These are phyloP conservation scores for Ramphastos sulfuratus DNA, from an alignment of 2,113 vertebrate genomes.

Conservation along the genomic window DNA sequence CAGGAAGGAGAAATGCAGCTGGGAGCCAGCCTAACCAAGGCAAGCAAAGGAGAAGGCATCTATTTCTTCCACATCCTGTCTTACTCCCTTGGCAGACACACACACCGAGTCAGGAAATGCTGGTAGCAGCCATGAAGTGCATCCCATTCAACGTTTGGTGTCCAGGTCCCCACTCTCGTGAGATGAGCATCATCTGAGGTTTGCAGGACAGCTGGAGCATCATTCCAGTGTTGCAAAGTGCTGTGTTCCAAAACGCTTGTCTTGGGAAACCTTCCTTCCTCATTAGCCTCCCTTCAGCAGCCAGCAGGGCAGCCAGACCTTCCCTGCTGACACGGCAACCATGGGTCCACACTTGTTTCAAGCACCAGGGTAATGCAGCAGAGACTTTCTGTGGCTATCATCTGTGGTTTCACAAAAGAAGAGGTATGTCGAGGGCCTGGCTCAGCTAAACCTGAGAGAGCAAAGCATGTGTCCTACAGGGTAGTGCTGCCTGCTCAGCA, in stretches of 20 bases:
- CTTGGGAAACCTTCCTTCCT: background rate
- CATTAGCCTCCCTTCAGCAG: background rate
- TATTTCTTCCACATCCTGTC: background rate
- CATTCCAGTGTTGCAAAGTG: fast-evolving
- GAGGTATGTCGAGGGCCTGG: background rate
- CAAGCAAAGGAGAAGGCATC: background rate
- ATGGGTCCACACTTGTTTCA: background rate
- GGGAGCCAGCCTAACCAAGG: background rate
- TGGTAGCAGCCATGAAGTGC: fast-evolving
- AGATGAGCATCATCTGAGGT: background rate
- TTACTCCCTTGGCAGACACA: background rate
- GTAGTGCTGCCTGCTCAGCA: background rate
- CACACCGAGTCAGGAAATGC: background rate
- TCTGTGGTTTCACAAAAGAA: background rate
- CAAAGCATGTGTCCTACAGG: background rate
- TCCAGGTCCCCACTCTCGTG: background rate
- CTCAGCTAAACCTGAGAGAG: background rate
- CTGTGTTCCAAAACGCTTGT: background rate
- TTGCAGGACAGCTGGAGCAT: background rate
- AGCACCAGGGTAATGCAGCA: background rate
- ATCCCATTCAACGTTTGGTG: background rate
- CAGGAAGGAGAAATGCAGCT: background rate
- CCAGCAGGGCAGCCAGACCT: background rate
- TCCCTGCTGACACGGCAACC: background rate
- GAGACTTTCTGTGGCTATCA: background rate